phyloP scores from a whole-genome alignment of 2,888 invertebrate species.

The Yponomeuta malinellus region DNA sequence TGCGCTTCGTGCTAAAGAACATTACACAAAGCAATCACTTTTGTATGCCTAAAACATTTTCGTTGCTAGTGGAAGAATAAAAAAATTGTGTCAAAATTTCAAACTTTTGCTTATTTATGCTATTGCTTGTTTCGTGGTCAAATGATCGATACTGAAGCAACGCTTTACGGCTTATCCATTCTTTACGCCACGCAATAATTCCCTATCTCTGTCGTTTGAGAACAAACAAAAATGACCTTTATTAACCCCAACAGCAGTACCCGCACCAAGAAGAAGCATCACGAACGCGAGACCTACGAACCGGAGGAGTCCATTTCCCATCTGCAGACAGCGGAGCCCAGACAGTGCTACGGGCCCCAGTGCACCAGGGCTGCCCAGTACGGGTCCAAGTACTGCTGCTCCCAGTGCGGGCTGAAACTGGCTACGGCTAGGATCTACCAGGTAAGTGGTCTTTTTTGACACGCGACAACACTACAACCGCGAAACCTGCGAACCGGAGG shows the following conservation, averaged over 20 bases:
- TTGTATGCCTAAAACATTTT: too few relatives aligned
- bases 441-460: conserved; percentile 53
- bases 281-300: conserved; percentile 58
- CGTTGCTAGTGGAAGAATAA: too few relatives aligned
- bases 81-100: too few relatives aligned
- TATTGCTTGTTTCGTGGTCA: too few relatives aligned
- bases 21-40: too few relatives aligned
- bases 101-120: too few relatives aligned
- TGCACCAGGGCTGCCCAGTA: conserved; percentile 86
- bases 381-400: conserved; percentile 94
- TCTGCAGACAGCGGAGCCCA: conserved; percentile 75
- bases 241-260: conserved; percentile 36
- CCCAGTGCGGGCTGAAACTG: conserved; percentile 92
- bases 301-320: conserved; percentile 63
- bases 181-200: too few relatives aligned
- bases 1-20: too few relatives aligned
- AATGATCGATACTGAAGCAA: too few relatives aligned
- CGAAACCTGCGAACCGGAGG: conserved; percentile 56
- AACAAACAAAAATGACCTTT: background rate
- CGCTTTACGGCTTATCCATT: too few relatives aligned
- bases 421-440: conserved; percentile 91
- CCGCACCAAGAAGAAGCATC: conserved; percentile 61
- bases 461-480: conserved; percentile 35
- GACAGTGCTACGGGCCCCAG: conserved; percentile 95
- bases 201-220: too few relatives aligned